Conservation (phyloP, 2,888 invertebrate genomes). For the Orthosia cruda region DNA sequence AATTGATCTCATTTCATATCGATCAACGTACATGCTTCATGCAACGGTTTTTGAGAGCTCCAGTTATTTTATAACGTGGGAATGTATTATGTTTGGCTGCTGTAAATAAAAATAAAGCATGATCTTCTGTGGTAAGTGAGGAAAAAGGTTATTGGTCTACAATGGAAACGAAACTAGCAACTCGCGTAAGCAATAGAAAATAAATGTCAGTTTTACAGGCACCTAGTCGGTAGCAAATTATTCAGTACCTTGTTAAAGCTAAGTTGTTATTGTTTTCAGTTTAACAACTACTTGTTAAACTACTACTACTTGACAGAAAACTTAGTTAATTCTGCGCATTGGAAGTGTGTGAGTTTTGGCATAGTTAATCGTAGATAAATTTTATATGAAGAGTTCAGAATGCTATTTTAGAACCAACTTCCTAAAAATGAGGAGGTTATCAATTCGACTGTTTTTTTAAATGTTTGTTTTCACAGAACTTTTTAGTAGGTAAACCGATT, state of each 20-base stretch:
- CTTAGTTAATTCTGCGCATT: too few species aligned
- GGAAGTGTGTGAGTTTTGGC: too few species aligned
- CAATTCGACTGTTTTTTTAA: too few species aligned
- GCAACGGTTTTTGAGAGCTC: slow-evolving; percentile 65
- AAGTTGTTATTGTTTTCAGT: neutral
- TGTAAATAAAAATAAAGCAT: neutral
- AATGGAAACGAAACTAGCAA: neutral
- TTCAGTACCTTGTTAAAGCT: neutral
- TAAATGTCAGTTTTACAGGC: neutral
- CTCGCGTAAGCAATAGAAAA: too few species aligned
- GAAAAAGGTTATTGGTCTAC: slow-evolving; percentile 2
- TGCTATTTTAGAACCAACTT: too few species aligned
- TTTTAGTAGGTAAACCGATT: too few species aligned
- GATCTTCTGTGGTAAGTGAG: neutral
- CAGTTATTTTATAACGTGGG: slow-evolving; percentile 61
- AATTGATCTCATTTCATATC: slow-evolving; percentile 61
- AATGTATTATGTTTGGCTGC: slow-evolving; percentile 15
- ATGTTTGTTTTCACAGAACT: too few species aligned
- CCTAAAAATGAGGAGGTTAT: too few species aligned
- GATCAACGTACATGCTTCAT: slow-evolving; percentile 40
- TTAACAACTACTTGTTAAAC: too few species aligned
- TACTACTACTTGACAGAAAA: too few species aligned
- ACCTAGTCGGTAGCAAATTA: neutral
- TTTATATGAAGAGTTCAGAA: too few species aligned
- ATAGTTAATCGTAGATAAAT: too few species aligned